Evolutionary conservation across 2,888 invertebrate genomes (phyloP).

Genomic region (Philonicus albiceps): DNA sequence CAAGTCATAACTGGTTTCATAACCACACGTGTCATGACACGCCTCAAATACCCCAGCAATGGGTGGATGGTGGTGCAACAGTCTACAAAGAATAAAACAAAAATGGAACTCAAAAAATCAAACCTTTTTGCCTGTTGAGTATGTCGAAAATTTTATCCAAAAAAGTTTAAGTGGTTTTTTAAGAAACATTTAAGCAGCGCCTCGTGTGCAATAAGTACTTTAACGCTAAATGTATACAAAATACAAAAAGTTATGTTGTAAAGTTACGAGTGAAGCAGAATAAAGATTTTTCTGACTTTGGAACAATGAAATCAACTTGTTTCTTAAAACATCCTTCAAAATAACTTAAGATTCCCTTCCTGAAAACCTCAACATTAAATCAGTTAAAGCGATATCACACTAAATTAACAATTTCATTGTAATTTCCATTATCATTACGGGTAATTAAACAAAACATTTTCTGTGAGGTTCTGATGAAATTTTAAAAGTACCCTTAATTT

Average conservation of each 20-base stretch:
- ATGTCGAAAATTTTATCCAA: conserved; percentile 19
- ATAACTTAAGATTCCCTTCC: neutral
- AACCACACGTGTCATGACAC: neutral
- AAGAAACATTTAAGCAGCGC: neutral
- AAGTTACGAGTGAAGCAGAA: conserved; percentile 21
- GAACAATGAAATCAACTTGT: neutral
- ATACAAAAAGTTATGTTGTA: neutral
- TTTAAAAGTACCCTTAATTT: no score
- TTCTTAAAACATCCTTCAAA: neutral
- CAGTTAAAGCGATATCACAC: no score
- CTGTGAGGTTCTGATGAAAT: no score
- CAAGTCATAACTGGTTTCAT: conserved; percentile 30
- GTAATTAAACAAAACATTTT: no score
- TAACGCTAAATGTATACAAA: neutral
- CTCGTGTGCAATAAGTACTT: neutral
- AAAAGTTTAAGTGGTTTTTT: conserved; percentile 9
- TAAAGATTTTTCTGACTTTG: conserved; percentile 22
- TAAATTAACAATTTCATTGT: no score
- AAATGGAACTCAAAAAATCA: neutral
- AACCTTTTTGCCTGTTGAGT: conserved; percentile 23
- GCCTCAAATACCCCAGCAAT: neutral
- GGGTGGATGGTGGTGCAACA: neutral
- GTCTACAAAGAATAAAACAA: neutral
- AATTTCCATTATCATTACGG: no score
- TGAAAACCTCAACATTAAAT: neutral